A percentile compares a stretch with the other conserved stretches of the same genome.
phyloP scores from a whole-genome alignment of 2,888 invertebrate genomes.

The Apamea anceps region DNA sequence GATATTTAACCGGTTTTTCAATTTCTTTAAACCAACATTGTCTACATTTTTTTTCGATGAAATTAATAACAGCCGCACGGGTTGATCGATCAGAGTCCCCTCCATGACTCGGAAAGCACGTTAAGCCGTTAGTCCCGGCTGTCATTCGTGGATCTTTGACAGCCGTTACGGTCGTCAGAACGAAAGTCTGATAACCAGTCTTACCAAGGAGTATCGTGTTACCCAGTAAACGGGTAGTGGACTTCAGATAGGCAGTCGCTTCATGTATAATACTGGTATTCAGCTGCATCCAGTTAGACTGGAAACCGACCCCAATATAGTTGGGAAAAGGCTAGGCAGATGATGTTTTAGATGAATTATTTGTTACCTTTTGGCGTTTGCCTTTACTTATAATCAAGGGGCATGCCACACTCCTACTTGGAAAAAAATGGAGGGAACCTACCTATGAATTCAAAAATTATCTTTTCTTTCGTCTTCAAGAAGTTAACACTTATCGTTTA shows the following conservation, averaged over 20 bases:
- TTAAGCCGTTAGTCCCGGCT: background rate
- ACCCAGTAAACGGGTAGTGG: background rate
- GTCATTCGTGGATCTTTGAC: background rate
- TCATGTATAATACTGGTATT: background rate
- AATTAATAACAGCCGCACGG: background rate
- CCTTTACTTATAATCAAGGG: background rate
- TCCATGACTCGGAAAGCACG: background rate
- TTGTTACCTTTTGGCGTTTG: background rate
- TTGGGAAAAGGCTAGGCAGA: background rate
- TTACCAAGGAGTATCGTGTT: background rate
- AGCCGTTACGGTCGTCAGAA: background rate
- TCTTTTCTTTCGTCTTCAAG: background rate
- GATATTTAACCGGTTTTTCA: constrained; percentile 31
- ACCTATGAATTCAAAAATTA: too few species aligned
- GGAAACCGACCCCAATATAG: background rate
- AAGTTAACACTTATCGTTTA: background rate
- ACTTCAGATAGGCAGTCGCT: background rate
- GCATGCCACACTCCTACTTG: background rate
- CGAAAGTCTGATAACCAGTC: background rate
- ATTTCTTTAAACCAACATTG: constrained; percentile 13
- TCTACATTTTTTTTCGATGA: constrained; percentile 27
- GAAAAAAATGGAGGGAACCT: background rate
- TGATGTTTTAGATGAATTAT: constrained; percentile 14
- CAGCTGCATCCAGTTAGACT: background rate
- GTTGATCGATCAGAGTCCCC: background rate